Conservation (phyloP, 2,888 invertebrate species). For the Troilus luridus region DNA sequence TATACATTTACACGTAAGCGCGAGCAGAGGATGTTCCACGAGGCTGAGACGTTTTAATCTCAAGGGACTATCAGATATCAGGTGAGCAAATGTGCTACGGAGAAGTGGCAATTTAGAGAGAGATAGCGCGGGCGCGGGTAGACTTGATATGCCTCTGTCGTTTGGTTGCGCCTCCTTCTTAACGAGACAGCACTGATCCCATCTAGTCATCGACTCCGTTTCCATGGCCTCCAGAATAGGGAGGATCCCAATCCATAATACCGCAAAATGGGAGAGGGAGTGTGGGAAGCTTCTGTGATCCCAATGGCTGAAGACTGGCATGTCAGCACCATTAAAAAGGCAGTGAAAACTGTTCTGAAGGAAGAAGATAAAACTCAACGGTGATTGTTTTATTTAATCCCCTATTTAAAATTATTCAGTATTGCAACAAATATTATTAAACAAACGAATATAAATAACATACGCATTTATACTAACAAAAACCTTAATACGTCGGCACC, state of each 20-base stretch:
- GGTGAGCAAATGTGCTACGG: background rate
- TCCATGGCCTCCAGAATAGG: background rate
- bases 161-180: background rate
- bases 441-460: no score
- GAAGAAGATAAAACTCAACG: no score
- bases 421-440: no score
- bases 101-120: background rate
- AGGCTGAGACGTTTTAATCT: conserved; percentile 5
- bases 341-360: background rate
- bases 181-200: conserved; percentile 5
- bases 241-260: background rate
- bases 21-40: background rate
- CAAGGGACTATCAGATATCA: background rate
- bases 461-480: no score
- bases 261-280: background rate
- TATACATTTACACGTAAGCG: background rate
- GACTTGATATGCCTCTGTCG: background rate
- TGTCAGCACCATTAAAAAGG: background rate
- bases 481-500: no score
- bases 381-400: no score
- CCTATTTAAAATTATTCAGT: no score
- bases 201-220: background rate
- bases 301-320: background rate
- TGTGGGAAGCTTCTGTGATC: background rate
- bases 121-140: background rate